These are phyloP conservation scores for Tenthredo mesomela DNA, from an alignment of 2,888 invertebrate genomes.

Conservation along the genomic window DNA sequence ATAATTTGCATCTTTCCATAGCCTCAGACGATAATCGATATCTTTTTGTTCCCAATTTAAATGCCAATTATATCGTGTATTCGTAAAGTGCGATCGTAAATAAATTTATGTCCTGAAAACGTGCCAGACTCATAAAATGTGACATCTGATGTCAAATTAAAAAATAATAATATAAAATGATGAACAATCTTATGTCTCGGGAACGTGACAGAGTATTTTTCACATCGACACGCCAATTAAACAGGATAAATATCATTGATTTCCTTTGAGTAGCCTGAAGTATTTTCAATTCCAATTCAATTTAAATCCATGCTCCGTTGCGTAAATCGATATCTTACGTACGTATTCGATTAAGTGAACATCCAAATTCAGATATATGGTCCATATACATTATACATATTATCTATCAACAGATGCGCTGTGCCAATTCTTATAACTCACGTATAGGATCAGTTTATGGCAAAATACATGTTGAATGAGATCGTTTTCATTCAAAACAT, in stretches of 20 bases:
- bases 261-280: neutral
- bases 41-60: neutral
- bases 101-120: neutral
- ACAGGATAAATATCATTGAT: conserved; percentile 20
- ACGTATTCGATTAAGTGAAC: neutral
- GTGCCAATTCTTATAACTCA: neutral
- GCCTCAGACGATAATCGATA: neutral
- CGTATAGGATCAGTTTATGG: neutral
- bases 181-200: neutral
- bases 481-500: neutral
- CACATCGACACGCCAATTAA: conserved; percentile 1
- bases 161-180: neutral
- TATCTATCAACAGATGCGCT: neutral
- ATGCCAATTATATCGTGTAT: conserved; percentile 4
- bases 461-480: neutral
- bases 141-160: neutral
- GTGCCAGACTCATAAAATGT: neutral
- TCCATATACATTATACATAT: neutral
- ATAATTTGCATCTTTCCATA: neutral
- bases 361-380: neutral
- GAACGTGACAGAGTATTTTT: neutral
- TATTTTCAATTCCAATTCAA: neutral
- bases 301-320: conserved; percentile 5
- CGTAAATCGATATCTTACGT: neutral
- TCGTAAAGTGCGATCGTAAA: neutral